Evolutionary conservation across 2,113 vertebrate genomes (phyloP).

Genomic region (Sorex araneus): DNA sequence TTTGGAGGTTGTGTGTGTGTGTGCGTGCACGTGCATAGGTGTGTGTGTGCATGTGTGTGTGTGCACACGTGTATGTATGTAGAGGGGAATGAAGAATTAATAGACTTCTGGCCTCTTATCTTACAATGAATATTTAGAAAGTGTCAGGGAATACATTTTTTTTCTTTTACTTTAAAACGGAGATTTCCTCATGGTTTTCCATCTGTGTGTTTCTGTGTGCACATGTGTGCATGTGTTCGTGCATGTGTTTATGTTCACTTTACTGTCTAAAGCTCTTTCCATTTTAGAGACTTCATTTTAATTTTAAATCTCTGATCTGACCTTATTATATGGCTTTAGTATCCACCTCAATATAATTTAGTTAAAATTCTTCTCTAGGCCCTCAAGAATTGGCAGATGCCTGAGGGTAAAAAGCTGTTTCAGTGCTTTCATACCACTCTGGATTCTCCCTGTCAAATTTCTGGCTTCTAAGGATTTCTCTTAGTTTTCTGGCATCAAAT

Average conservation of each 20-base stretch:
- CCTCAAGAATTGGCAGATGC: neutral
- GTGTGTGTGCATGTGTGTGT: too few relatives aligned
- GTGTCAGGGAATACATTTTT: neutral
- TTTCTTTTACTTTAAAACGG: neutral
- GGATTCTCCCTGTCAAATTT: neutral
- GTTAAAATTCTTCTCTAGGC: neutral
- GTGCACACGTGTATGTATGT: too few relatives aligned
- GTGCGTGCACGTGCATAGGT: too few relatives aligned
- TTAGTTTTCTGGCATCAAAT: conserved; percentile 53
- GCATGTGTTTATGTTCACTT: neutral
- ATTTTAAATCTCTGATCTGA: conserved; percentile 34
- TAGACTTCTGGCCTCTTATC: neutral
- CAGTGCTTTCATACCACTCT: neutral
- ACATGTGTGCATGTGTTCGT: neutral
- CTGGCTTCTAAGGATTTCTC: conserved; percentile 15
- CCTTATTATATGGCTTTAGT: neutral
- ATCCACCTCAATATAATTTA: neutral
- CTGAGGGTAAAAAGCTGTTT: neutral
- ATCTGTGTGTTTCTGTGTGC: neutral
- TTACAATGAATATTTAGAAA: neutral
- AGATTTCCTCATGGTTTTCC: neutral
- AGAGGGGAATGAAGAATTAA: neutral
- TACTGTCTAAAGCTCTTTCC: neutral
- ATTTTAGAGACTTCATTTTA: neutral
- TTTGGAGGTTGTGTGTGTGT: too few relatives aligned